phyloP scores from a whole-genome alignment of 2,113 vertebrate species.

The Motacilla tschutschensis region DNA sequence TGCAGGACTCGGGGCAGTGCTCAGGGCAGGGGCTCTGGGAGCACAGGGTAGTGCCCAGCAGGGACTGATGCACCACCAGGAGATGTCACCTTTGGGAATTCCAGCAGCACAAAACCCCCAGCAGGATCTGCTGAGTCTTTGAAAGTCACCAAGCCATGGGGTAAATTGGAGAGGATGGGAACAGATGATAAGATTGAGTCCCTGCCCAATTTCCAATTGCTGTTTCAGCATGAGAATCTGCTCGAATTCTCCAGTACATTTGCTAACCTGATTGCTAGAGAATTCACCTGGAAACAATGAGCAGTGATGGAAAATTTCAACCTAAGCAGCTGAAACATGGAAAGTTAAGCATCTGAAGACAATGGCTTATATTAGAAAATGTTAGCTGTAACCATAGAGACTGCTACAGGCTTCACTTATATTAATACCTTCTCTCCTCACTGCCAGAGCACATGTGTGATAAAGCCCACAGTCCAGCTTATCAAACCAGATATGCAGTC shows the following conservation, averaged over 20 bases:
- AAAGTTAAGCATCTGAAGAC: conserved; percentile 57
- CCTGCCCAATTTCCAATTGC: not conserved
- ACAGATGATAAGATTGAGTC: not conserved
- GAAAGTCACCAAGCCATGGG: not conserved
- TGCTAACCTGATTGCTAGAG: conserved; percentile 44
- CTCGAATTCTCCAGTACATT: conserved; percentile 35
- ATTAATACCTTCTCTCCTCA: conserved; percentile 5
- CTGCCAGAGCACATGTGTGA: not conserved
- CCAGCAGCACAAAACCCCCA: not conserved
- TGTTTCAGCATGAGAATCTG: conserved; percentile 21
- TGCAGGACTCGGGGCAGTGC: not conserved
- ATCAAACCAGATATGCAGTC: not conserved
- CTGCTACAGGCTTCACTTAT: conserved; percentile 28
- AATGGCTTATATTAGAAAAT: conserved; percentile 57
- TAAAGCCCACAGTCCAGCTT: not conserved
- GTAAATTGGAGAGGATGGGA: not conserved
- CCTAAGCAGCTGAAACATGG: conserved; percentile 38
- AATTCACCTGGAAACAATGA: conserved; percentile 59
- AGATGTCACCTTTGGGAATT: not conserved
- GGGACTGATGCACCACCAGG: not conserved
- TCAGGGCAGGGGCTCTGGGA: not conserved
- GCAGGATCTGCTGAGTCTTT: not conserved
- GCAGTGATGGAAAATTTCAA: conserved; percentile 55
- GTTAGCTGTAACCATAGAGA: conserved; percentile 62
- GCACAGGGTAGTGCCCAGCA: accelerated